phyloP scores from a whole-genome alignment of 2,888 invertebrate species.

The Parnassius orleans region DNA sequence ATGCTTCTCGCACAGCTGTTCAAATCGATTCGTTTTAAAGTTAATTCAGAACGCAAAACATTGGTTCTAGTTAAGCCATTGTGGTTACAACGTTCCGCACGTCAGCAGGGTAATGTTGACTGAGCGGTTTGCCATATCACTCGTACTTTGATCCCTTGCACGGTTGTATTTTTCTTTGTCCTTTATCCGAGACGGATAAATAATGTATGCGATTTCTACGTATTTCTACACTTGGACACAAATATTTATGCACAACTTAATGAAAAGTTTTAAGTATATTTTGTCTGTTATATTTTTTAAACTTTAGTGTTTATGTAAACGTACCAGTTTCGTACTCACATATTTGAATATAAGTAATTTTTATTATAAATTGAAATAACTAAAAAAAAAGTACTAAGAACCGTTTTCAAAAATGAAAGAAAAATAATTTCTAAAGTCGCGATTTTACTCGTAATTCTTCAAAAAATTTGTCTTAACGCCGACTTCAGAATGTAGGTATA shows the following conservation, averaged over 20 bases:
- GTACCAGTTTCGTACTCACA: too few species aligned
- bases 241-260: background rate
- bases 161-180: constrained; percentile 11
- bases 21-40: constrained; percentile 21
- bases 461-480: too few species aligned
- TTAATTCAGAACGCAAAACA: constrained; percentile 20
- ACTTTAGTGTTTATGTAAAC: too few species aligned
- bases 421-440: too few species aligned
- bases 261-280: too few species aligned
- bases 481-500: too few species aligned
- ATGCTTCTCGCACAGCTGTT: constrained; percentile 1
- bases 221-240: background rate
- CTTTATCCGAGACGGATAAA: constrained; percentile 13
- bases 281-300: too few species aligned
- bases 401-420: too few species aligned
- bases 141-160: constrained; percentile 16
- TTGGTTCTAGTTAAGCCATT: constrained; percentile 18
- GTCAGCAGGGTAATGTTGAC: constrained; percentile 6
- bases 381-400: too few species aligned
- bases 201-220: background rate
- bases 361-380: too few species aligned
- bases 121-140: constrained; percentile 3
- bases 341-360: too few species aligned
- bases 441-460: too few species aligned
- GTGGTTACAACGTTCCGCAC: constrained; percentile 13